Evolutionary conservation across 2,113 vertebrate genomes (phyloP).

Genomic region (Hystrix cristata): DNA sequence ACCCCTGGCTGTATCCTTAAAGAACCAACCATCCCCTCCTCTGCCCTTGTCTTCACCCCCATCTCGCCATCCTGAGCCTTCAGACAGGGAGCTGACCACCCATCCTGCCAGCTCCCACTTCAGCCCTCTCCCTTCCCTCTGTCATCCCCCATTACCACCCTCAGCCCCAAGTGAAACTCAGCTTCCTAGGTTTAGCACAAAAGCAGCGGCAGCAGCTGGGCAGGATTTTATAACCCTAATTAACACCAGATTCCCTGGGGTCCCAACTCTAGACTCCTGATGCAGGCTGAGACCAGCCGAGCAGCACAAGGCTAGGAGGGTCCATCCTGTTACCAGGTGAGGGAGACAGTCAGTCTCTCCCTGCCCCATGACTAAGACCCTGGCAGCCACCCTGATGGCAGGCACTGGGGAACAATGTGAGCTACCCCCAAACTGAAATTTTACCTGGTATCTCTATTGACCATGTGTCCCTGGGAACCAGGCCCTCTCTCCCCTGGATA

Average conservation of each 20-base stretch:
- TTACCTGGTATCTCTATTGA: slow-evolving; percentile 86
- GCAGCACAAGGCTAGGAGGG: background rate
- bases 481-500: slow-evolving; percentile 84
- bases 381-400: background rate
- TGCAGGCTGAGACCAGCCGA: slow-evolving; percentile 23
- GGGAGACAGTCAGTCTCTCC: background rate
- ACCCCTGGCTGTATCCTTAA: background rate
- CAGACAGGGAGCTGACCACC: background rate
- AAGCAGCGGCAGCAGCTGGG: slow-evolving; percentile 56
- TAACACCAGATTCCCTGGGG: slow-evolving; percentile 61
- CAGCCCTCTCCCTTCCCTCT: background rate
- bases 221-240: slow-evolving; percentile 79
- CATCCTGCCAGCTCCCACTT: background rate
- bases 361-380: background rate
- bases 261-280: slow-evolving; percentile 31
- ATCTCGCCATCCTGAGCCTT: background rate
- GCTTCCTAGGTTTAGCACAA: slow-evolving; percentile 44
- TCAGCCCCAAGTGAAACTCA: background rate
- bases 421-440: slow-evolving; percentile 65
- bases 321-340: background rate
- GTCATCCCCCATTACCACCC: background rate
- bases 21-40: background rate
- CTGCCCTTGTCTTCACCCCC: background rate
- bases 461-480: slow-evolving; percentile 86
- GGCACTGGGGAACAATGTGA: background rate